These are phyloP conservation scores for Chrysodeixis includens DNA, from an alignment of 2,888 invertebrate species.

Conservation along the genomic window DNA sequence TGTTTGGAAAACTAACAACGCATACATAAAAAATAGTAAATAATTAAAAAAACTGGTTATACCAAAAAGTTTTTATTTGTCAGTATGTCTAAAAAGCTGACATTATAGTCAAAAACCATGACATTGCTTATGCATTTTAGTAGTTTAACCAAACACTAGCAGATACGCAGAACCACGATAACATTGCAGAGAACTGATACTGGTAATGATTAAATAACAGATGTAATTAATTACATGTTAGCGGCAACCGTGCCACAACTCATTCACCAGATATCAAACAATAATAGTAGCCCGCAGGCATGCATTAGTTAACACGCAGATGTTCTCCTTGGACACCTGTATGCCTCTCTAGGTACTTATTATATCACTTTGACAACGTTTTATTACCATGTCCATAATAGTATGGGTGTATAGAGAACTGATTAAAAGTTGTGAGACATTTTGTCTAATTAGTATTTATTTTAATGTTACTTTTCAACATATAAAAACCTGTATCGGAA, in stretches of 20 bases:
- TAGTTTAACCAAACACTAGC: not conserved
- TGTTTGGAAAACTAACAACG: too few relatives aligned
- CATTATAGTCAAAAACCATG: too few relatives aligned
- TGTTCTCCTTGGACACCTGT: not conserved
- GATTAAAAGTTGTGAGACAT: too few relatives aligned
- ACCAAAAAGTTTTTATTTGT: too few relatives aligned
- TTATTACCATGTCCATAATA: not conserved
- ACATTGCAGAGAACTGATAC: not conserved
- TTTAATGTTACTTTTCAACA: too few relatives aligned
- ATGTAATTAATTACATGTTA: constrained; percentile 4
- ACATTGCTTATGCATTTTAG: too few relatives aligned
- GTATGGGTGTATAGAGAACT: too few relatives aligned
- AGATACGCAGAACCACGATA: not conserved
- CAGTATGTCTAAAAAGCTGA: not conserved
- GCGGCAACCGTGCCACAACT: not conserved
- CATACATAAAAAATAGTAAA: too few relatives aligned
- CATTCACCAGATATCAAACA: constrained; percentile 1
- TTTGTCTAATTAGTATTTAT: too few relatives aligned
- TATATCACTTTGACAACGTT: too few relatives aligned
- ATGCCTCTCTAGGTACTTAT: not conserved
- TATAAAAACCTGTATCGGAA: too few relatives aligned
- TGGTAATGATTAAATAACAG: constrained; percentile 1
- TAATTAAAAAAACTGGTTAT: too few relatives aligned
- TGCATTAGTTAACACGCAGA: not conserved
- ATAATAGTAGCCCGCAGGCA: not conserved